Percentiles rank a stretch among this genome's conserved stretches.
phyloP scores from a whole-genome alignment of 2,888 invertebrate genomes.

The Euplagia quadripunctaria region DNA sequence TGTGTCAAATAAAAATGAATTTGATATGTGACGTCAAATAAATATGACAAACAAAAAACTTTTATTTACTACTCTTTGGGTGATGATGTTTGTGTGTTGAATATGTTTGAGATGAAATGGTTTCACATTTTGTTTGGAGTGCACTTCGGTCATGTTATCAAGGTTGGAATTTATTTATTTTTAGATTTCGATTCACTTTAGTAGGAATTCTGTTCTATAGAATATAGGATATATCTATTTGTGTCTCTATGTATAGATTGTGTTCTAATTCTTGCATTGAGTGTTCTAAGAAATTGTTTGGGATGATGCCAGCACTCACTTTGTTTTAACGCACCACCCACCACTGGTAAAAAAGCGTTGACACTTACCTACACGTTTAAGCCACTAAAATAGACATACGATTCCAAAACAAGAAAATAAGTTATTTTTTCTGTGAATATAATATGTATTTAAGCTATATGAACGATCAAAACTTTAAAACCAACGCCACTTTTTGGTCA shows the following conservation, averaged over 20 bases:
- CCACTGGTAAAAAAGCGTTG: background rate
- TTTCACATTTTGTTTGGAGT: conserved; percentile 1
- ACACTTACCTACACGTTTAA: background rate
- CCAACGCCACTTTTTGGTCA: background rate
- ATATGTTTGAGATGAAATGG: conserved; percentile 7
- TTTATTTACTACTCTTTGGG: conserved; percentile 38
- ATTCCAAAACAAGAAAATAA: background rate
- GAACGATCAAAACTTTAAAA: background rate
- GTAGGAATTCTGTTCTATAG: background rate
- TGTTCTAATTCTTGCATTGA: too few relatives aligned
- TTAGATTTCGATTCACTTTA: background rate
- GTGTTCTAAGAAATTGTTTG: too few relatives aligned
- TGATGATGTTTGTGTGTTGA: conserved; percentile 20
- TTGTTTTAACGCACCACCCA: background rate
- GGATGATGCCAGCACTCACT: too few relatives aligned
- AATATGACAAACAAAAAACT: conserved; percentile 42
- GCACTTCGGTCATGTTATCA: background rate
- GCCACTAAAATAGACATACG: background rate
- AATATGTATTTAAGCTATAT: too few relatives aligned
- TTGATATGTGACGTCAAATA: conserved; percentile 48
- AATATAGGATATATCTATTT: background rate
- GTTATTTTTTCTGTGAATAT: background rate
- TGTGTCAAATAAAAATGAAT: conserved; percentile 54
- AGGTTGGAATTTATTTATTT: background rate
- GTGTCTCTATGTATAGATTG: background rate